Conservation (phyloP, 2,888 invertebrate genomes). For the Drosophila heteroneura region DNA sequence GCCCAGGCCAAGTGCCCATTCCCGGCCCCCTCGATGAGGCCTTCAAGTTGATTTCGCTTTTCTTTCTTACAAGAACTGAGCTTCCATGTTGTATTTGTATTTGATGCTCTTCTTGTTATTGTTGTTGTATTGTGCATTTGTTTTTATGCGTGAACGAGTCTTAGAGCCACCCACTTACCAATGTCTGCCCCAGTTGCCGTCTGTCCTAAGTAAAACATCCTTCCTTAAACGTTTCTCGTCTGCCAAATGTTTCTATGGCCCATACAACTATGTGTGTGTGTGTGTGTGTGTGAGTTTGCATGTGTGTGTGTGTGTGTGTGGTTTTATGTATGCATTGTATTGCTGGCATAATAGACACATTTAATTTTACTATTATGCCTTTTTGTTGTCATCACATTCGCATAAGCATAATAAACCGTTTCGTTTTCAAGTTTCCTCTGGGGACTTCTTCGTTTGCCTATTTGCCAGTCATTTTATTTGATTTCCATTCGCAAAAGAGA, state of each 20-base stretch:
- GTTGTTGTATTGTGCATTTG: conserved; percentile 67
- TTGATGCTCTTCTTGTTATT: conserved; percentile 47
- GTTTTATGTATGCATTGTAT: conserved; percentile 81
- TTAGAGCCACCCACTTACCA: conserved; percentile 29
- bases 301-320: conserved; percentile 48
- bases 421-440: conserved; percentile 73
- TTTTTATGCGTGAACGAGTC: conserved; percentile 68
- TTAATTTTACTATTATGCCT: conserved; percentile 84
- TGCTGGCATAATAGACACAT: conserved; percentile 82
- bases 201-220: conserved; percentile 75
- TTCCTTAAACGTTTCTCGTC: conserved; percentile 80
- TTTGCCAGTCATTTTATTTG: conserved; percentile 77
- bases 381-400: conserved; percentile 81
- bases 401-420: conserved; percentile 79
- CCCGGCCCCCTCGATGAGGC: conserved; percentile 35
- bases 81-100: conserved; percentile 36
- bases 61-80: conserved; percentile 51
- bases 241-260: conserved; percentile 70
- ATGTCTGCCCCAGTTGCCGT: conserved; percentile 23
- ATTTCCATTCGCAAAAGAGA: conserved; percentile 49
- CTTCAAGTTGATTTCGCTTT: conserved; percentile 68
- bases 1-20: conserved; percentile 69
- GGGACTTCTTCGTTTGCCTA: conserved; percentile 53
- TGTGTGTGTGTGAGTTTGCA: conserved; percentile 10
- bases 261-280: conserved; percentile 35